Conservation (phyloP, 1,140 invertebrate species). For the Rhynchophorus ferrugineus region DNA sequence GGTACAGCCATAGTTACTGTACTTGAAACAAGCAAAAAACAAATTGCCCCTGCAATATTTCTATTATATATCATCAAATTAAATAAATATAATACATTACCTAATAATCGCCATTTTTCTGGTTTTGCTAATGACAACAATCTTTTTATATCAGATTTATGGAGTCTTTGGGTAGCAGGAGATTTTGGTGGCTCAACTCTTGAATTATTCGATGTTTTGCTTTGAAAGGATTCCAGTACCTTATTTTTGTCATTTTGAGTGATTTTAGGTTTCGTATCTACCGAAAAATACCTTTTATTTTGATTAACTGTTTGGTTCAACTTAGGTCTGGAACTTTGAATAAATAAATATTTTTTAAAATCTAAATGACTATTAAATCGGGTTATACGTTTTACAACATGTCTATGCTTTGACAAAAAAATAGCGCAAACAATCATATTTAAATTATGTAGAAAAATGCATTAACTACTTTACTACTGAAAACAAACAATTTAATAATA, state of each 20-base stretch:
- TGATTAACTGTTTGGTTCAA: constrained; percentile 30
- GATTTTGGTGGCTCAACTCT: constrained; percentile 7
- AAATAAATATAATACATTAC: constrained; percentile 36
- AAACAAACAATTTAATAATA: too few species aligned
- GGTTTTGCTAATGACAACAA: constrained; percentile 58
- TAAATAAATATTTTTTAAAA: constrained; percentile 7
- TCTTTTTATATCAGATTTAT: constrained; percentile 51
- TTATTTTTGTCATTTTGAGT: constrained; percentile 7
- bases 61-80: constrained; percentile 8
- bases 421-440: too few species aligned
- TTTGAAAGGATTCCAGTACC: constrained; percentile 22
- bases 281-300: constrained; percentile 28
- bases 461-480: too few species aligned
- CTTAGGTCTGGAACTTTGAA: constrained; percentile 17
- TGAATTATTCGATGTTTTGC: constrained; percentile 9
- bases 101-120: constrained; percentile 62
- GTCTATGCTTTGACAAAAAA: too few species aligned
- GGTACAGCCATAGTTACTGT: constrained; percentile 87
- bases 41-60: constrained; percentile 61
- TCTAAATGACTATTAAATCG: constrained; percentile 12
- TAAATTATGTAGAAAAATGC: too few species aligned
- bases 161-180: constrained; percentile 37
- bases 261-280: constrained; percentile 21
- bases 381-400: constrained; percentile 23
- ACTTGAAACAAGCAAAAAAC: constrained; percentile 77